phyloP scores from a whole-genome alignment of 2,888 invertebrate genomes.

The Lepidocyrtoides sp. region DNA sequence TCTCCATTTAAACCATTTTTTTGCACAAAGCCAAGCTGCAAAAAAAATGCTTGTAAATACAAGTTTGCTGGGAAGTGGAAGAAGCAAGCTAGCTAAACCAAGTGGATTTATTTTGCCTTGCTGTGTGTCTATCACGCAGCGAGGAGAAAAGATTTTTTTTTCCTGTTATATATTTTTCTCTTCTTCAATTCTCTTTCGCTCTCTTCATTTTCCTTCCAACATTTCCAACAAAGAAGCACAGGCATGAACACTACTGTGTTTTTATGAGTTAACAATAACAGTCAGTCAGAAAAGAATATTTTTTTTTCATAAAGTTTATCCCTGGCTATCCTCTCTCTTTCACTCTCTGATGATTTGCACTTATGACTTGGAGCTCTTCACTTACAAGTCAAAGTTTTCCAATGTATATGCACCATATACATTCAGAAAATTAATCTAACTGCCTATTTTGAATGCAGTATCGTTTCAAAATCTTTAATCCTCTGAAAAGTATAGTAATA shows the following conservation, averaged over 20 bases:
- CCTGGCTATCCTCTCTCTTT: slow-evolving; percentile 11
- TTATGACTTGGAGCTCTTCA: neutral
- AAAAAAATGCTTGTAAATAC: neutral
- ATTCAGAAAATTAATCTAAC: neutral
- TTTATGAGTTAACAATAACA: slow-evolving; percentile 34
- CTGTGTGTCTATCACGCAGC: neutral
- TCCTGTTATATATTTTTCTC: neutral
- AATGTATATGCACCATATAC: neutral
- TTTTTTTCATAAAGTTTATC: slow-evolving; percentile 19
- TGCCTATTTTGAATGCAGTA: neutral
- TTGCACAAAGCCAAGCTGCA: neutral
- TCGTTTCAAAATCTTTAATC: neutral
- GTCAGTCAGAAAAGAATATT: slow-evolving; percentile 33
- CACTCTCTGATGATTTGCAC: neutral
- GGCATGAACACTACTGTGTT: neutral
- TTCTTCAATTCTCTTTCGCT: slow-evolving; percentile 1
- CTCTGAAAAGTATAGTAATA: too few species aligned
- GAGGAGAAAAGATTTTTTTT: slow-evolving; percentile 43
- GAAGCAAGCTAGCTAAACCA: neutral
- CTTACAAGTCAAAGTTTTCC: neutral
- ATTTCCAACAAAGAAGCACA: slow-evolving; percentile 6
- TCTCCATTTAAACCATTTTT: neutral
- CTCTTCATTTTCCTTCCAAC: neutral
- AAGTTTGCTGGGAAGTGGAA: neutral
- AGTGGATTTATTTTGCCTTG: neutral